These are phyloP conservation scores for Seriola quinqueradiata DNA, from an alignment of 2,113 vertebrate species.

Conservation along the genomic window DNA sequence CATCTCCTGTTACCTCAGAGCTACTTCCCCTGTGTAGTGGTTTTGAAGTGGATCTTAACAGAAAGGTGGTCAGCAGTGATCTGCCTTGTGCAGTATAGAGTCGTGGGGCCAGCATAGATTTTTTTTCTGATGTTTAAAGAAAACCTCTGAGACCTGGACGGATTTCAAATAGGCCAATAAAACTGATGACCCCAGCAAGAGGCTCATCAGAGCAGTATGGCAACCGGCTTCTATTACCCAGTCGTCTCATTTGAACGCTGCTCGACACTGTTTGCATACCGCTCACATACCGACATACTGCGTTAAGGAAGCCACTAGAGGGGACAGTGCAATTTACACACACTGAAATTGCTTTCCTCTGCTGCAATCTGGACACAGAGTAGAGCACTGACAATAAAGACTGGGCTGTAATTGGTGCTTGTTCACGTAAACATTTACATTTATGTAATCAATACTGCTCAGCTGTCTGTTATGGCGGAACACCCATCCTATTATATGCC, in stretches of 20 bases:
- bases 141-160: conserved; percentile 27
- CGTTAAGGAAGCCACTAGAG: neutral
- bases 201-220: conserved; percentile 2
- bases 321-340: neutral
- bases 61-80: too few species aligned
- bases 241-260: neutral
- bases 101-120: conserved; percentile 27
- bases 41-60: conserved; percentile 8
- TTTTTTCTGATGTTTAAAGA: conserved; percentile 38
- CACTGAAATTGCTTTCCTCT: neutral
- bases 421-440: conserved; percentile 2
- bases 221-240: conserved; percentile 14
- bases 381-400: neutral
- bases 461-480: neutral
- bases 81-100: too few species aligned
- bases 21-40: neutral
- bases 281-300: conserved; percentile 11
- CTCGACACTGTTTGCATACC: conserved; percentile 2
- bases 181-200: conserved; percentile 21
- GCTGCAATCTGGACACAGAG: neutral
- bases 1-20: neutral
- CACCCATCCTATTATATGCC: neutral
- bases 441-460: neutral
- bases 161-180: conserved; percentile 47
- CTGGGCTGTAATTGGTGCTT: neutral